Conservation (phyloP, 2,888 invertebrate species). For the Anaspis maculata region DNA sequence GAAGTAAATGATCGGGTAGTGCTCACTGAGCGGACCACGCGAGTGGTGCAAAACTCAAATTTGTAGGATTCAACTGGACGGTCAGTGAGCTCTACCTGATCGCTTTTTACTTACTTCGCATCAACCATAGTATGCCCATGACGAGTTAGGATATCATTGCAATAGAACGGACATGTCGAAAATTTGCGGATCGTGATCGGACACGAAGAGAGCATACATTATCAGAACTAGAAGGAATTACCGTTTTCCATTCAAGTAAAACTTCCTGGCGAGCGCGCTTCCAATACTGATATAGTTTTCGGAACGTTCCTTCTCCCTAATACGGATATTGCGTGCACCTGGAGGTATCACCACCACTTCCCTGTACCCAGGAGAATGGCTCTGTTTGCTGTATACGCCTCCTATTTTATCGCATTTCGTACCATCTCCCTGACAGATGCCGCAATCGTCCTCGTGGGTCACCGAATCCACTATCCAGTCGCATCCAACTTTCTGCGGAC, state of each 20-base stretch:
- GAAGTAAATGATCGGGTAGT: too few relatives aligned
- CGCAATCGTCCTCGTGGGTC: conserved; percentile 74
- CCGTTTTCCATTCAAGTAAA: conserved; percentile 74
- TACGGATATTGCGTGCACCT: conserved; percentile 69
- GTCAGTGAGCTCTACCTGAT: too few relatives aligned
- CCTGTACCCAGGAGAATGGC: conserved; percentile 46
- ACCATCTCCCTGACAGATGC: conserved; percentile 78
- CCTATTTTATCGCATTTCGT: conserved; percentile 67
- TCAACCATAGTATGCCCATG: too few relatives aligned
- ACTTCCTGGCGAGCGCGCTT: conserved; percentile 57
- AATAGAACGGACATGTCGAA: too few relatives aligned
- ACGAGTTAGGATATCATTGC: too few relatives aligned
- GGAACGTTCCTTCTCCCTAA: conserved; percentile 67
- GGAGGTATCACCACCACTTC: conserved; percentile 66
- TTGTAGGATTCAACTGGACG: too few relatives aligned
- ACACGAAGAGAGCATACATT: too few relatives aligned
- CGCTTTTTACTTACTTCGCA: too few relatives aligned
- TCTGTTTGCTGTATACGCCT: conserved; percentile 47
- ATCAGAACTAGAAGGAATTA: conserved; percentile 28
- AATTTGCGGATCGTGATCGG: too few relatives aligned
- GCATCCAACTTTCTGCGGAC: conserved; percentile 78
- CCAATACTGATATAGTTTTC: conserved; percentile 75
- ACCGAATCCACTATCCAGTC: conserved; percentile 80
- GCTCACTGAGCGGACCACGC: too few relatives aligned
- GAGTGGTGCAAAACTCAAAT: too few relatives aligned